Conservation (phyloP, 2,888 invertebrate genomes). For the Rhopalosiphum nymphaeae region DNA sequence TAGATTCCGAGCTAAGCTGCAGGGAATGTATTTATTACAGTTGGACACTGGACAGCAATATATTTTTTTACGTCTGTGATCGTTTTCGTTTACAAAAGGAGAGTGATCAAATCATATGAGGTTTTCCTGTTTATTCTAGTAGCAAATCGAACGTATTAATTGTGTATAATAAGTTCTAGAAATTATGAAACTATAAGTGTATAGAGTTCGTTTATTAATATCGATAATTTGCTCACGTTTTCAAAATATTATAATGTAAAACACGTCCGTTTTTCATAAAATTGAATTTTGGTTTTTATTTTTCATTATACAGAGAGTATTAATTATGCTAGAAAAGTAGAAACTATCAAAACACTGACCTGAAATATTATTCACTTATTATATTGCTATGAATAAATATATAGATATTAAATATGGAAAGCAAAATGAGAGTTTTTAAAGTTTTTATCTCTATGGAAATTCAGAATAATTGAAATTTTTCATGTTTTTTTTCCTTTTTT, state of each 20-base stretch:
- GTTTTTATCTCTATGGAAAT: background rate
- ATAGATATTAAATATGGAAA: no score
- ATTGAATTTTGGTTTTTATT: background rate
- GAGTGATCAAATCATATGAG: background rate
- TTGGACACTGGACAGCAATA: background rate
- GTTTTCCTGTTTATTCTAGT: background rate
- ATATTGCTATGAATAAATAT: background rate
- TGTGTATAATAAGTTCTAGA: background rate
- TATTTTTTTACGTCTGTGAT: background rate
- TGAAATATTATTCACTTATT: background rate
- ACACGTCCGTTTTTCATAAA: background rate
- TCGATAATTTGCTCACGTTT: background rate
- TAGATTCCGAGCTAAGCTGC: background rate
- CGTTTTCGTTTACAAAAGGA: background rate
- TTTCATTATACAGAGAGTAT: background rate
- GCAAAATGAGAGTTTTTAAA: background rate
- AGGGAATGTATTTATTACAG: background rate
- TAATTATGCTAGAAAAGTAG: background rate
- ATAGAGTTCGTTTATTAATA: background rate
- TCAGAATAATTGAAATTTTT: background rate
- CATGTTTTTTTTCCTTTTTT: background rate
- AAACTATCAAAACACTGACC: background rate
- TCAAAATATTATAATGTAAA: background rate
- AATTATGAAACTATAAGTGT: background rate
- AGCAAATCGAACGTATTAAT: background rate